Evolutionary conservation across 1,140 invertebrate genomes (phyloP).

Genomic region (Drosophila subpulchrella): DNA sequence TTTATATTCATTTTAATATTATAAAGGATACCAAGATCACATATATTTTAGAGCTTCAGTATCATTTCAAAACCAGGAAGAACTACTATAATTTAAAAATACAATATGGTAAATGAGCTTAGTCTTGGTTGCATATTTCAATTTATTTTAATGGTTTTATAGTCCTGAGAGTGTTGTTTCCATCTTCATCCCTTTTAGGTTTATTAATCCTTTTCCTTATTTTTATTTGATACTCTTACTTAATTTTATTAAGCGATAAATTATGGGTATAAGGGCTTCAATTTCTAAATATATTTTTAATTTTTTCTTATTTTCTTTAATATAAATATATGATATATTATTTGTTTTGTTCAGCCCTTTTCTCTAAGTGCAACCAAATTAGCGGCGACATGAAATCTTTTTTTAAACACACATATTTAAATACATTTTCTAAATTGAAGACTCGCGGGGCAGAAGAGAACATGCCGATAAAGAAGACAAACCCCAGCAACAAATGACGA

Average conservation of each 20-base stretch:
- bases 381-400: constrained; percentile 17
- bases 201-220: no score
- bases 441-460: constrained; percentile 18
- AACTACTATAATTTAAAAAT: no score
- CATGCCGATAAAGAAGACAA: constrained; percentile 30
- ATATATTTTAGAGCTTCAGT: no score
- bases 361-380: constrained; percentile 14
- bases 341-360: neutral
- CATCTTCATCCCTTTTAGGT: neutral
- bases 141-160: no score
- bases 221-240: neutral
- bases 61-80: no score
- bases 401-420: constrained; percentile 13
- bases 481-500: constrained; percentile 47
- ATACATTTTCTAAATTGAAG: constrained; percentile 45
- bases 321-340: no score
- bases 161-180: constrained; percentile 17
- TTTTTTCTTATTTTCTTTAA: no score
- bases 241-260: no score
- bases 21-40: no score
- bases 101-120: no score
- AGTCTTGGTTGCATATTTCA: neutral
- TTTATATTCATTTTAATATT: no score
- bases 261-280: no score
- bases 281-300: neutral